Conservation (phyloP, 1,140 invertebrate species). For the Musca vetustissima region DNA sequence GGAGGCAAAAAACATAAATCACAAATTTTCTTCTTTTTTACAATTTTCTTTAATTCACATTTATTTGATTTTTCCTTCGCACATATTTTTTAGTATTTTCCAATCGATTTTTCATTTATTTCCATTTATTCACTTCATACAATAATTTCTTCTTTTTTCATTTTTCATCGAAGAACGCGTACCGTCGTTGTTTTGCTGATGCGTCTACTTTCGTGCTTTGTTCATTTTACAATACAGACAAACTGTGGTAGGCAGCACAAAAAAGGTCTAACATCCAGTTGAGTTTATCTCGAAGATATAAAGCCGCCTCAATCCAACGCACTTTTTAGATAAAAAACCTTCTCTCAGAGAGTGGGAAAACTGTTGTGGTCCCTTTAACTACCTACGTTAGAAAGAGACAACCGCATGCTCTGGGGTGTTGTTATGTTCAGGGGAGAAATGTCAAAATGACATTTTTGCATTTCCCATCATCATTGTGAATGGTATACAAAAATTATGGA, state of each 20-base stretch:
- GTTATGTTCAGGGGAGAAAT: slow-evolving; percentile 8
- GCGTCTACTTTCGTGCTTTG: slow-evolving; percentile 20
- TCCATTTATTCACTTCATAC: background rate
- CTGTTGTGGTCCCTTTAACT: too few relatives aligned
- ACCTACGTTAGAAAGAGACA: background rate
- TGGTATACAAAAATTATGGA: background rate
- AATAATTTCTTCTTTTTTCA: background rate
- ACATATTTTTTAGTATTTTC: background rate
- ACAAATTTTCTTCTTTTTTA: background rate
- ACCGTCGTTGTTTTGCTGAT: slow-evolving; percentile 4
- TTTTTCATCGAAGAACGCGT: slow-evolving; percentile 13
- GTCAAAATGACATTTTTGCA: slow-evolving; percentile 16
- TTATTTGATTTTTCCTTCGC: background rate
- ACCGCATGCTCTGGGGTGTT: background rate
- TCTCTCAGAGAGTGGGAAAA: too few relatives aligned
- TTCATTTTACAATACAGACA: slow-evolving; percentile 22
- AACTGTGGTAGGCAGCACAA: background rate
- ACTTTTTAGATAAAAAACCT: slow-evolving; percentile 9
- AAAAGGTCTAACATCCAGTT: slow-evolving; percentile 8
- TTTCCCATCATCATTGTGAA: slow-evolving; percentile 4
- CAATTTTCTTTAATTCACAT: background rate
- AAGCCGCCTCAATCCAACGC: slow-evolving; percentile 9
- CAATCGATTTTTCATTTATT: background rate
- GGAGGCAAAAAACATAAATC: background rate
- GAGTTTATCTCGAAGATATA: background rate